Base-by-base conservation (phyloP, 2,888 invertebrate genomes). In the Julus scandinavius region DNA sequence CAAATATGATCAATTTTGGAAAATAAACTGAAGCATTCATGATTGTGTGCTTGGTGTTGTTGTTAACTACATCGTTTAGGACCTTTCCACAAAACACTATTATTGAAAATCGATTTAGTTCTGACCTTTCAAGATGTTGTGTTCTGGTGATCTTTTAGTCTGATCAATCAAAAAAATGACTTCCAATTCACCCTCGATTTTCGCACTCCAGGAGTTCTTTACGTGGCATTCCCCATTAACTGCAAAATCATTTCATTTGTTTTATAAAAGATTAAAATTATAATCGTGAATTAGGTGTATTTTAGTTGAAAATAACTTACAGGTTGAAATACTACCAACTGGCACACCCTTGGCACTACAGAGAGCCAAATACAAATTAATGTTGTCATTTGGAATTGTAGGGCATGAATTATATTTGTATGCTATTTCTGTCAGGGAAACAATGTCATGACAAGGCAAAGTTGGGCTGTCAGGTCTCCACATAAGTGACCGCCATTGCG, bases 111-210 rank as follows among this genome's bases (percentile, higher is more conserved):
- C 38, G 29, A 85, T n/a, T 29, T 9, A 38, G 6, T 15, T 9
- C 38, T 20, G 13, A 87, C 87, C 50, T 87, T 87, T 87, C 2
- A 87, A 29, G 3, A 58, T 38, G 72, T 45, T 54, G 38, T 38
- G 17, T 45, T 40, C 38, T 41, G 87, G 38, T 15, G 41, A 41
- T 17, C 72, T 17, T 15, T 11, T 45, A 41, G 15, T 40, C 20
- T 63, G 72, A 45, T 87, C 72, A 2, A 87, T 49, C 17, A 87
- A 17, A n/a, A 87, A 87, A 72, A 87, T 63, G n/a, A 87, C 72
- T 63, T 87, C 80, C 45, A 87, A 38, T 72, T 87, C 72, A 7
- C 49, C 41, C 40, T 87, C 72, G 7, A 72, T n/a, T 63, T 72
- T 72, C 7, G 17, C 41, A 11, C 17, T 40, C 45, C 41, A 87